These are phyloP conservation scores for Sinocyclocheilus rhinocerous DNA, from an alignment of 2,113 vertebrate genomes.

Conservation along the genomic window DNA sequence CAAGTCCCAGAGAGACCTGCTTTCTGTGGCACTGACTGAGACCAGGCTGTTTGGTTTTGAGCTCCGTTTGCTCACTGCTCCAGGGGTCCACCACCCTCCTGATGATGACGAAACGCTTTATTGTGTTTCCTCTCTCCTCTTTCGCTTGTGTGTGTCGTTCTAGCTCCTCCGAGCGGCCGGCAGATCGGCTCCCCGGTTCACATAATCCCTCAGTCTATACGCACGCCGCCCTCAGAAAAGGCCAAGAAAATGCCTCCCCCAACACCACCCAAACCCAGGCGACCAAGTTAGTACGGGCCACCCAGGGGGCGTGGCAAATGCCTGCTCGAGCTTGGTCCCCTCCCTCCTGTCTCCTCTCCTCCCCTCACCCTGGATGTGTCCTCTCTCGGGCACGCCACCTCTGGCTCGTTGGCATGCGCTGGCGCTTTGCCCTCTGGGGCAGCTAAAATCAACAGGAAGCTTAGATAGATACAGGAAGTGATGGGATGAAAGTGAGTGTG, in stretches of 20 bases:
- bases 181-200: conserved; percentile 71
- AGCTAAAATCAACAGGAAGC: conserved; percentile 50
- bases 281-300: conserved; percentile 82
- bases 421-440: conserved; percentile 62
- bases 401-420: conserved; percentile 73
- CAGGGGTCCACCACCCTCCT: conserved; percentile 24
- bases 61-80: conserved; percentile 39
- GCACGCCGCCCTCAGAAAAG: conserved; percentile 78
- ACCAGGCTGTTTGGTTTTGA: conserved; percentile 26
- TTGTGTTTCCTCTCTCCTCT: conserved; percentile 55
- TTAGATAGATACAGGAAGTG: conserved; percentile 44
- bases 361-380: conserved; percentile 18
- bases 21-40: background rate
- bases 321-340: conserved; percentile 65
- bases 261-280: conserved; percentile 82
- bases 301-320: conserved; percentile 62
- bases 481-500: conserved; percentile 24
- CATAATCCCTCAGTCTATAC: conserved; percentile 74
- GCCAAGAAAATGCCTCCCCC: conserved; percentile 79
- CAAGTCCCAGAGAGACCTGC: conserved; percentile 8
- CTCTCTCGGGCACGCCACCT: conserved; percentile 3
- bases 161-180: conserved; percentile 69
- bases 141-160: conserved; percentile 64
- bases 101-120: conserved; percentile 48
- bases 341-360: background rate